Conservation (phyloP, 2,797 vertebrate species). For the Tapirus indicus region DNA sequence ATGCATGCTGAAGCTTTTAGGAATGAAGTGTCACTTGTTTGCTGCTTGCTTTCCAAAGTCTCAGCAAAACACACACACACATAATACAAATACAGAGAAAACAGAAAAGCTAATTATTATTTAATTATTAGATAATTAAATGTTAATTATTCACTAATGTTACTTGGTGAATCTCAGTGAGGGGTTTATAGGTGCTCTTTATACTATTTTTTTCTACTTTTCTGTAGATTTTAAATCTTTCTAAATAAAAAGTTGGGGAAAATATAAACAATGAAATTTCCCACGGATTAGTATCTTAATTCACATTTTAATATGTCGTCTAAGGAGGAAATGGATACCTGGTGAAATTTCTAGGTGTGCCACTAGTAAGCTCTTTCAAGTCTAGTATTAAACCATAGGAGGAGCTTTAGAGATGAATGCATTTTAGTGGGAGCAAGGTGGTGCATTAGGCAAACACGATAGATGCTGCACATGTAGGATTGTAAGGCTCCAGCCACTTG, state of each 20-base stretch:
- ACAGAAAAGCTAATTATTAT: background rate
- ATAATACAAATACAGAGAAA: background rate
- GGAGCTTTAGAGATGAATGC: background rate
- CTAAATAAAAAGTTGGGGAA: background rate
- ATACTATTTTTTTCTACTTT: background rate
- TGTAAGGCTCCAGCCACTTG: background rate
- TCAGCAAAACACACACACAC: background rate
- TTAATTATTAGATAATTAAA: background rate
- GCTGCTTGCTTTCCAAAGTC: background rate
- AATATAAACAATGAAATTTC: background rate
- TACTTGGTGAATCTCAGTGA: background rate
- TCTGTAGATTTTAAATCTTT: background rate
- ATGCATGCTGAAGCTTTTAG: background rate
- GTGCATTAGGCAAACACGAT: background rate
- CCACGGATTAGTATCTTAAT: background rate
- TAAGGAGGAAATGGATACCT: background rate
- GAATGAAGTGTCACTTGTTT: background rate
- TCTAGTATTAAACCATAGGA: background rate
- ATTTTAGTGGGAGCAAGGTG: background rate
- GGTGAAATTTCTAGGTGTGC: background rate
- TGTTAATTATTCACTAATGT: background rate
- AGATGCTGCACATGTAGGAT: background rate
- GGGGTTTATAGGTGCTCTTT: background rate
- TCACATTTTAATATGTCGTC: background rate
- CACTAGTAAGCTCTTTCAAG: background rate